Conservation (phyloP, 2,888 invertebrate species). For the Lasioglossum villosulum region DNA sequence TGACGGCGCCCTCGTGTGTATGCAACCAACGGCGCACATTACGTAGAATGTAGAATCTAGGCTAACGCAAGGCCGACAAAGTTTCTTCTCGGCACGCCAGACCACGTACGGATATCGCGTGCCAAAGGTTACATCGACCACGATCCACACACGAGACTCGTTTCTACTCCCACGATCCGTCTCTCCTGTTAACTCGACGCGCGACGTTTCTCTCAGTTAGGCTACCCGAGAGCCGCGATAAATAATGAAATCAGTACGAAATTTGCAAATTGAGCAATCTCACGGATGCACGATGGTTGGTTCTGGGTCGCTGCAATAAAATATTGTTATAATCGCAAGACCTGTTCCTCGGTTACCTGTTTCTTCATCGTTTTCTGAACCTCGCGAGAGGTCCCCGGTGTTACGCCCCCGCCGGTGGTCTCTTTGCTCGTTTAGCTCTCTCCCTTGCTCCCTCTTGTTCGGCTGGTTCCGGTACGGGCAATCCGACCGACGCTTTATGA, state of each 20-base stretch:
- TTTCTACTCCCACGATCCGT: constrained; percentile 39
- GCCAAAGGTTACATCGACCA: constrained; percentile 81
- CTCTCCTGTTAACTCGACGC: constrained; percentile 2
- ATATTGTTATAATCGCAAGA: background rate
- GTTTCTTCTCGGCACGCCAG: constrained; percentile 69
- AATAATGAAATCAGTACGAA: background rate
- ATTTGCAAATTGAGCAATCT: no score
- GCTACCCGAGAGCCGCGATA: background rate
- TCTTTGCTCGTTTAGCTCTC: constrained; percentile 38
- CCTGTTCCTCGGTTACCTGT: background rate
- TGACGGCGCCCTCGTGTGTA: constrained; percentile 4
- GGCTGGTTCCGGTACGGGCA: constrained; percentile 58
- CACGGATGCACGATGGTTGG: no score
- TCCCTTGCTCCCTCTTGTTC: constrained; percentile 31
- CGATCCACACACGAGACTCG: constrained; percentile 33
- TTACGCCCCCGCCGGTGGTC: constrained; percentile 1
- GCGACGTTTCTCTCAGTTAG: background rate
- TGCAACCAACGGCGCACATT: background rate
- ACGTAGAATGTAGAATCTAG: constrained; percentile 25
- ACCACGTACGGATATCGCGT: constrained; percentile 76
- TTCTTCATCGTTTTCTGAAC: background rate
- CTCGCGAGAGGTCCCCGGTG: background rate
- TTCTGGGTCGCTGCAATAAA: background rate
- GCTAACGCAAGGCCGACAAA: constrained; percentile 59
- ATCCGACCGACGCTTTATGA: constrained; percentile 73